Percentiles rank a stretch among this genome's conserved stretches.
Conservation (phyloP, 2,797 vertebrate genomes). For the Sparus aurata region DNA sequence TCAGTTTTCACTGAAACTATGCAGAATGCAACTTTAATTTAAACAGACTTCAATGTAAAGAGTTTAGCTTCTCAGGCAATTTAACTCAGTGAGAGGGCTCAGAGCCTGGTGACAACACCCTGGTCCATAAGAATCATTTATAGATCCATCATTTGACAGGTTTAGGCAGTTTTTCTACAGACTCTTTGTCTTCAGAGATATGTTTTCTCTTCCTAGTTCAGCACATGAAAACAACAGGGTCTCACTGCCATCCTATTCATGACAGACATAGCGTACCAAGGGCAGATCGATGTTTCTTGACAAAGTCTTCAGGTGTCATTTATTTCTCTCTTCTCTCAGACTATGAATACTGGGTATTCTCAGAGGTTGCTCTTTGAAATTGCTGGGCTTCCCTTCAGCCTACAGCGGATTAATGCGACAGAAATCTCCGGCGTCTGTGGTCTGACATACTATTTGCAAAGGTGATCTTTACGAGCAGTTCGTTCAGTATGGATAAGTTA, state of each 20-base stretch:
- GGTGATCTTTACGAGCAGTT: constrained; percentile 47
- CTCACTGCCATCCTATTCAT: constrained; percentile 65
- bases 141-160: constrained; percentile 17
- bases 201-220: constrained; percentile 48
- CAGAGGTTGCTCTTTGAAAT: constrained; percentile 58
- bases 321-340: constrained; percentile 57
- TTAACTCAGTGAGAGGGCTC: constrained; percentile 77
- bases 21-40: constrained; percentile 78
- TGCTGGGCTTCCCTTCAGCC: constrained; percentile 53
- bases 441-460: constrained; percentile 51
- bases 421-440: constrained; percentile 45
- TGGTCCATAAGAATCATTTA: constrained; percentile 46
- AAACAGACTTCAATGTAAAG: constrained; percentile 72
- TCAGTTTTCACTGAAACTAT: constrained; percentile 85
- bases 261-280: constrained; percentile 42
- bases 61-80: constrained; percentile 85
- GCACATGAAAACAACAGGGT: constrained; percentile 66
- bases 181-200: constrained; percentile 27
- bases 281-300: constrained; percentile 52
- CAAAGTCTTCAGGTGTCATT: constrained; percentile 64
- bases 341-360: constrained; percentile 82
- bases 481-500: constrained; percentile 59
- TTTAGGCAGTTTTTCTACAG: constrained; percentile 39
- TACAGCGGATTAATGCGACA: constrained; percentile 33
- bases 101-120: constrained; percentile 60